Evolutionary conservation across 2,113 vertebrate genomes (phyloP).

Genomic region (Paracanthobrama guichenoti): DNA sequence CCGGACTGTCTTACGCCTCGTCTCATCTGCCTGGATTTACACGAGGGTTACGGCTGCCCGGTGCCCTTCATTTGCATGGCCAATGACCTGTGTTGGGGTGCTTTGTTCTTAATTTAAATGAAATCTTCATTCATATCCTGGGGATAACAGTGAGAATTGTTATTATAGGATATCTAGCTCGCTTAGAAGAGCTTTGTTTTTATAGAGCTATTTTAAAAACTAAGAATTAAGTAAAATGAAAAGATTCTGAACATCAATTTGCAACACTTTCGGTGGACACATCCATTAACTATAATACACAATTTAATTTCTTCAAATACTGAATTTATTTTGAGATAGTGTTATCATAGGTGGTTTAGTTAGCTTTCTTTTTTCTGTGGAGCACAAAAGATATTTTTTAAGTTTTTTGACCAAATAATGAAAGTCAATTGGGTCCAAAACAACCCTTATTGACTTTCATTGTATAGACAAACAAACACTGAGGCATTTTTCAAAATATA

Average conservation of each 20-base stretch:
- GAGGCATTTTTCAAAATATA: not conserved
- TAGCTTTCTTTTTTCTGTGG: not conserved
- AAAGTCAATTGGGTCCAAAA: not conserved
- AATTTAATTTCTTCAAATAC: not conserved
- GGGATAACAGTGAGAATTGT: not conserved
- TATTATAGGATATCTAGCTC: not conserved
- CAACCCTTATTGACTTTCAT: not conserved
- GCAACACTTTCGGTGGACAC: not conserved
- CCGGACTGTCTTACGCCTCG: not conserved
- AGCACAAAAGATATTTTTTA: not conserved
- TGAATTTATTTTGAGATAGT: not conserved
- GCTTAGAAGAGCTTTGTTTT: not conserved
- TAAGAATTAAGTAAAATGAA: not conserved
- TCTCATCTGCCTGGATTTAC: constrained; percentile 18
- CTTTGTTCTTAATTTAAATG: not conserved
- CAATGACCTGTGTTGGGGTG: not conserved
- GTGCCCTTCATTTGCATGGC: not conserved
- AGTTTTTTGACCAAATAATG: not conserved
- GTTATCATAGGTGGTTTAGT: not conserved
- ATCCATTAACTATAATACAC: not conserved
- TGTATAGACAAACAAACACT: not conserved
- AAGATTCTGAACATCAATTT: not conserved
- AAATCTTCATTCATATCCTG: not conserved
- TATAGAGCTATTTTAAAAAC: not conserved
- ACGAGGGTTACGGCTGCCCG: not conserved